Evolutionary conservation across 1,140 invertebrate species (phyloP), one percentile per base, ranked within the genome.

Genomic region (Cydia splendana): DNA sequence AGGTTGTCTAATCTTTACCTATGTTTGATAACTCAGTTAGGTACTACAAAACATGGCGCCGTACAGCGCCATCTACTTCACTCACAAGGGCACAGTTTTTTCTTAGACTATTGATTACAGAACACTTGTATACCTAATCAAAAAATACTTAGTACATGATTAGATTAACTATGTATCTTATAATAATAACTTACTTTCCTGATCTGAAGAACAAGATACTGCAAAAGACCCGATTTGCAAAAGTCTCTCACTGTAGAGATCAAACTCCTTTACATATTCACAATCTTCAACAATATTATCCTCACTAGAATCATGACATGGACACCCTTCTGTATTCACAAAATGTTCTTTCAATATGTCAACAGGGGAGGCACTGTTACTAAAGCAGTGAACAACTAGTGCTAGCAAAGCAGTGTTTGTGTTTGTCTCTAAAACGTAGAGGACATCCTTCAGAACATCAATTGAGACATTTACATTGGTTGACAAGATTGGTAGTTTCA

Each of bases 161-260:
- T n/a, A n/a, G n/a, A n/a, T n/a, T n/a, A n/a, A n/a, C n/a, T n/a
- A n/a, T n/a, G n/a, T n/a, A 20, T 57, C 73, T 20, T 48, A 80
- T 74, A 71, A 71, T 20, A 74, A 67, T 75, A 57, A 88, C 86
- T 91, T 87, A 95, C 95, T 93, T 78, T 94, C 92, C 75, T 90
- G 88, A 87, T 95, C 94, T 67, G 93, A 94, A 42, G 95, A 95
- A 85, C 95, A 96, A 20, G 95, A 94, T 62, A 96, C 93, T n/a
- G 95, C 95, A 90, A 96, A 96, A 18, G 95, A 89, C 65, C 95
- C 95, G 83, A 96, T 95, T 83, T 96, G 95, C 85, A 95, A 87
- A 7, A 95, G 88, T 78, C 95, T 94, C 81, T 96, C 95, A 79
- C 95, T 94, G 28, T 95, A 91, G 65, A 95, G 92, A 92, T 96